Evolutionary conservation across 1,140 invertebrate genomes (phyloP), one percentile per base, ranked within the genome.

Genomic region (Stegodyphus mimosarum): DNA sequence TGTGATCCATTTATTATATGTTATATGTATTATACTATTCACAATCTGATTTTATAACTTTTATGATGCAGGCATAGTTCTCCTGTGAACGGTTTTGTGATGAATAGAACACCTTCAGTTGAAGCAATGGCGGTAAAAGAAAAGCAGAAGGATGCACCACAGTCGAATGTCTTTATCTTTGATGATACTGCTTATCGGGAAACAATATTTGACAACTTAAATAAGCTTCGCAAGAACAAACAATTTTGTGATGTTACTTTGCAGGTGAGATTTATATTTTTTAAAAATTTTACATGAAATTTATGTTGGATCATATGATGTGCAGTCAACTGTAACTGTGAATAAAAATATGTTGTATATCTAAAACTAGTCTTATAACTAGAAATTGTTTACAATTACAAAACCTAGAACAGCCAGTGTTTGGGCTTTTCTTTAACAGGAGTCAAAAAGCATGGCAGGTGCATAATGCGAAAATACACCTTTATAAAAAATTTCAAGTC

Each of bases 211-310:
- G 90, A 92, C 70, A 92, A 93, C 15, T 91, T 95, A 63, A 94
- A 95, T 90, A 94, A 92, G 91, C 93, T 96, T 92, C 91, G 94
- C 74, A 94, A 94, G 90, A 94, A 94, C 89, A 92, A 92, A 76
- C 93, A 95, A 88, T 95, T 95, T 90, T 96, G 94, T 91, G 95
- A 96, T 91, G 94, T 95, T 78, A 93, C 94, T 88, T 92, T 96
- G 87, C 93, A 95, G 89, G 94, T 95, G 89, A 33, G 33, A 33
- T 33, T 92, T 64, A 49, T 83, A 18, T 50, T 74, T 60, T 75
- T 69, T 50, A 33, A 6, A 77, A 69, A 52, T 66, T 71, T 83
- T 15, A 55, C 53, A 52, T 63, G 52, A 70, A n/a, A 48, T 66
- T 49, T 66, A n/a, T n/a, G 13, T 15, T 49, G 15, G 15, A 52